A percentile compares a stretch with the other conserved stretches of the same genome.
phyloP scores from a whole-genome alignment of 2,797 vertebrate genomes.

The Anguilla marmorata region DNA sequence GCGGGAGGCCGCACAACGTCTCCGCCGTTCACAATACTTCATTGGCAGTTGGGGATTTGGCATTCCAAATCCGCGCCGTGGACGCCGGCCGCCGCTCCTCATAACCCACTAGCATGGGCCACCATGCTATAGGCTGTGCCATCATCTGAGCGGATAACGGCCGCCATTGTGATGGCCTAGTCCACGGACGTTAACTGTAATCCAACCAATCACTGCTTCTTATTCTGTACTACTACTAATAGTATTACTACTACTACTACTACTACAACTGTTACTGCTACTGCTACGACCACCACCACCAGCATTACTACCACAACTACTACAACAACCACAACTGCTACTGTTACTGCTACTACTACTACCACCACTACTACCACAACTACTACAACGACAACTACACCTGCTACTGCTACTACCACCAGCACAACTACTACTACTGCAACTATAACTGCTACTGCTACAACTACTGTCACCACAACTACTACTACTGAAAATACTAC shows the following conservation, averaged over 20 bases:
- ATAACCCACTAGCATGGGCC: conserved; percentile 27
- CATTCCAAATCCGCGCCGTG: conserved; percentile 51
- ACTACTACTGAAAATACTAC: no score
- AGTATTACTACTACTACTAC: background rate
- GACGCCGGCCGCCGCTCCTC: conserved; percentile 38
- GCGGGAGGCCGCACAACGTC: conserved; percentile 42
- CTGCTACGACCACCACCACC: no score
- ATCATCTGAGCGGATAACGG: background rate
- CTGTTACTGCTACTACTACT: no score
- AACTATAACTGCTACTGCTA: no score
- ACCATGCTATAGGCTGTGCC: background rate
- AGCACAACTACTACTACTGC: no score
- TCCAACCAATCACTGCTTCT: background rate
- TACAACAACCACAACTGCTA: no score
- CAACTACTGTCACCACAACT: no score
- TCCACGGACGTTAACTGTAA: background rate
- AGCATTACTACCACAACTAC: no score
- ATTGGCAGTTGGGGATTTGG: conserved; percentile 46
- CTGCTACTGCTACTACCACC: no score
- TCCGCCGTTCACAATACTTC: conserved; percentile 51
- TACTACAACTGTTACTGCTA: background rate
- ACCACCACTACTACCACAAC: no score
- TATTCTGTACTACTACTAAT: background rate
- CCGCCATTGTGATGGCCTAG: background rate
- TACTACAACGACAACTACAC: no score